A percentile compares a stretch with the other conserved stretches of the same genome.
phyloP scores from a whole-genome alignment of 2,113 vertebrate genomes.

The Oenanthe melanoleuca region DNA sequence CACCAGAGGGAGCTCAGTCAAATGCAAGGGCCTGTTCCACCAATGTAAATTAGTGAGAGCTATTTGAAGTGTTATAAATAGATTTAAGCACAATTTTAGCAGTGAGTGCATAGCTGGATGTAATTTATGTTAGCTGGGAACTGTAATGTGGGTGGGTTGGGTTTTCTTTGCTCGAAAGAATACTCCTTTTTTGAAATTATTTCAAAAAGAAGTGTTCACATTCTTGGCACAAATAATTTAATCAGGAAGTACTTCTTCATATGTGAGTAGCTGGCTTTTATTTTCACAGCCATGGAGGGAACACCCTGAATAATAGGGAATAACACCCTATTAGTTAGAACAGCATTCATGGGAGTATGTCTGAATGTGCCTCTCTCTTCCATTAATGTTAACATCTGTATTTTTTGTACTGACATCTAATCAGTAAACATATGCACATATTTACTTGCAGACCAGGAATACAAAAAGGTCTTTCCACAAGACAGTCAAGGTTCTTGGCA shows the following conservation, averaged over 20 bases:
- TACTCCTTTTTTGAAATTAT: neutral
- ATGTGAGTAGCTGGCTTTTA: neutral
- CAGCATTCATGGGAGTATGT: neutral
- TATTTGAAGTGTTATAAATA: neutral
- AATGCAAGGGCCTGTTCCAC: neutral
- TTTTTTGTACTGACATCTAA: neutral
- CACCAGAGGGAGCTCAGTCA: slow-evolving; percentile 60
- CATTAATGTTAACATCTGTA: neutral
- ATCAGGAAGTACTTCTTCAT: neutral
- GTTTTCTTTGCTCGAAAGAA: neutral
- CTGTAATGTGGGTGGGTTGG: neutral
- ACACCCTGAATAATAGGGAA: neutral
- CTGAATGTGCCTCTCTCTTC: neutral
- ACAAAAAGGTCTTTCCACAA: neutral
- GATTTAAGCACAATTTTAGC: neutral
- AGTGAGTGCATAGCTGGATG: neutral
- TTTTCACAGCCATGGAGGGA: neutral
- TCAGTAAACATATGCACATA: neutral
- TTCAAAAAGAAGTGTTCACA: neutral
- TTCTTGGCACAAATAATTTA: neutral
- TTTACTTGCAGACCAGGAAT: neutral
- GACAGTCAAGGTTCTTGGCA: neutral
- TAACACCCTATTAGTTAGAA: neutral
- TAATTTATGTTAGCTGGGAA: neutral
- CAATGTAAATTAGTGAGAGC: neutral